Conservation (phyloP, 1,140 invertebrate genomes). For the Ceratina japonica region DNA sequence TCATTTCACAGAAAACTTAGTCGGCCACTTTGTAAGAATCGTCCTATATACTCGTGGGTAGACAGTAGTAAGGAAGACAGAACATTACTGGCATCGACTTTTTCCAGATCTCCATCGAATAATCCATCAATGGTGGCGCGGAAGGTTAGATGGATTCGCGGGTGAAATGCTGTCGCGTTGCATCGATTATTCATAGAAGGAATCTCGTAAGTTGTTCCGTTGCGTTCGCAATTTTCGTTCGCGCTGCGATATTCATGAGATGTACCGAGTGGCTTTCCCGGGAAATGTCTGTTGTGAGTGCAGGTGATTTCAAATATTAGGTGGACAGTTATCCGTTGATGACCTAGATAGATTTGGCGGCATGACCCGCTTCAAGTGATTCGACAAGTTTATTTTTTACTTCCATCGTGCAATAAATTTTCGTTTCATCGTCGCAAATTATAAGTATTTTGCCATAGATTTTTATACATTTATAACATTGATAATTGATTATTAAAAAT, state of each 20-base stretch:
- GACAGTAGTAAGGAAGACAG: no score
- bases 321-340: conserved; percentile 4
- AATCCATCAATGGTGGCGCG: not conserved
- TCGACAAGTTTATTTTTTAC: not conserved
- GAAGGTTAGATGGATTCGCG: not conserved
- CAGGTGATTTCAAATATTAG: conserved; percentile 18
- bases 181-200: conserved; percentile 27
- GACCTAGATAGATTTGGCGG: not conserved
- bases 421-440: not conserved
- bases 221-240: conserved; percentile 22
- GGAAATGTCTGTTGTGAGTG: conserved; percentile 7
- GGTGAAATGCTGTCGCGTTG: conserved; percentile 19
- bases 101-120: not conserved
- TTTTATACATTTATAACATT: no score
- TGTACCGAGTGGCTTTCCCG: conserved; percentile 4
- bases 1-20: no score
- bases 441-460: no score
- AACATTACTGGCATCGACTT: not conserved
- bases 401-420: not conserved
- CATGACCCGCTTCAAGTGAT: conserved; percentile 13
- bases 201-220: conserved; percentile 36
- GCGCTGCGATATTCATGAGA: conserved; percentile 13
- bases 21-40: no score
- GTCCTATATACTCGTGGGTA: no score
- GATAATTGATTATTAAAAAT: no score